A percentile compares a stretch with the other conserved stretches of the same genome.
Evolutionary conservation across 2,113 vertebrate species (phyloP).

Genomic region (Vidua macroura): DNA sequence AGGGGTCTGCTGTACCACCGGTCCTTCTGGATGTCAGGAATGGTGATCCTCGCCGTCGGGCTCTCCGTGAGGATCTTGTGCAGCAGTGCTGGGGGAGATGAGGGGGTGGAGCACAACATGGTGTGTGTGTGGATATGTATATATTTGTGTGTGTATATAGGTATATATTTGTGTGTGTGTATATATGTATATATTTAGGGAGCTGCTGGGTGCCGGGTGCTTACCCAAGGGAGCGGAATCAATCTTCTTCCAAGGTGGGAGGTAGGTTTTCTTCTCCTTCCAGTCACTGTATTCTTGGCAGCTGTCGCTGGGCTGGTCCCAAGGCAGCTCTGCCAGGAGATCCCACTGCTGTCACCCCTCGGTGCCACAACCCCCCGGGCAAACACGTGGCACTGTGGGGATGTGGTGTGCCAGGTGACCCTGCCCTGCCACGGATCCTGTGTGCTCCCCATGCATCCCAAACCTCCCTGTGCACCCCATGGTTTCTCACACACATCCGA

Average conservation of each 20-base stretch:
- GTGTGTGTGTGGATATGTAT: not conserved
- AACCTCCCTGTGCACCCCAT: not conserved
- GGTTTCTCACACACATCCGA: too few species aligned
- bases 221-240: constrained; percentile 79
- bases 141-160: too few species aligned
- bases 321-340: constrained; percentile 84
- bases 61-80: constrained; percentile 86
- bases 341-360: not conserved
- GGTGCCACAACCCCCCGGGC: fast-evolving
- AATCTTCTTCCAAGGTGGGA: constrained; percentile 96
- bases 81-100: constrained; percentile 79
- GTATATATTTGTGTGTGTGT: too few species aligned
- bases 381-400: not conserved
- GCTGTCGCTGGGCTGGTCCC: constrained; percentile 93
- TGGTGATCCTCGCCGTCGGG: constrained; percentile 78
- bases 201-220: fast-evolving
- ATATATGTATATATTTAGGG: not conserved
- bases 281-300: constrained; percentile 96
- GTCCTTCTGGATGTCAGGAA: constrained; percentile 89
- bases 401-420: not conserved
- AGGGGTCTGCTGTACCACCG: constrained; percentile 82
- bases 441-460: not conserved
- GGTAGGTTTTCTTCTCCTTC: constrained; percentile 91
- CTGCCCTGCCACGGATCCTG: not conserved
- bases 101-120: not conserved